Evolutionary conservation across 2,113 vertebrate genomes (phyloP).

Genomic region (Tychaedon coryphoeus): DNA sequence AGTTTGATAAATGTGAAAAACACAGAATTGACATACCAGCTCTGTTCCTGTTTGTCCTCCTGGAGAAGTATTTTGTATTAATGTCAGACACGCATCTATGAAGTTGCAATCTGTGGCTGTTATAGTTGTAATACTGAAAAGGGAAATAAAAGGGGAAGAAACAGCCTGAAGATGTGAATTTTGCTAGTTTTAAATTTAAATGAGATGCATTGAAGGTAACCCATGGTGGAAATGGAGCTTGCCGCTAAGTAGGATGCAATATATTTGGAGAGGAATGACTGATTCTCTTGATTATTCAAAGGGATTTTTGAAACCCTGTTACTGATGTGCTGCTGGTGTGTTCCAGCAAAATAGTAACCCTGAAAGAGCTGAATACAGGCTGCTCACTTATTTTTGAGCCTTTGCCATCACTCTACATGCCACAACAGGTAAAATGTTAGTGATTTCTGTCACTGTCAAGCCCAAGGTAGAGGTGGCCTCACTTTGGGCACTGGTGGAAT

Average conservation of each 20-base stretch:
- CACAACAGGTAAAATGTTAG: neutral
- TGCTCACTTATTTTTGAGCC: neutral
- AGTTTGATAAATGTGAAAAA: neutral
- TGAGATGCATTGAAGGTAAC: neutral
- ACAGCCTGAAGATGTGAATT: neutral
- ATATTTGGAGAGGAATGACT: neutral
- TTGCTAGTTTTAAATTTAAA: neutral
- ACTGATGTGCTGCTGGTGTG: neutral
- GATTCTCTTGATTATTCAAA: neutral
- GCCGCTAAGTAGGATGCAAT: neutral
- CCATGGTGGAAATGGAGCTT: neutral
- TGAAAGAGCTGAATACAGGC: neutral
- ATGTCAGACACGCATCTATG: neutral
- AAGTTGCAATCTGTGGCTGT: neutral
- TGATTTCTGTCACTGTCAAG: neutral
- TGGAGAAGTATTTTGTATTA: neutral
- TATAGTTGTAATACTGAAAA: neutral
- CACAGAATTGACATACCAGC: neutral
- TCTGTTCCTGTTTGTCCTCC: neutral
- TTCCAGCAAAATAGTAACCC: neutral
- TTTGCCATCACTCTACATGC: neutral
- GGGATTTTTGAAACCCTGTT: neutral
- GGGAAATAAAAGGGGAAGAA: neutral
- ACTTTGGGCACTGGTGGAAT: rapidly evolving
- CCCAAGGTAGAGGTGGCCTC: neutral